Evolutionary conservation across 2,797 vertebrate species (phyloP), one percentile per base, ranked within the genome.

Genomic region (Glossophaga mutica): DNA sequence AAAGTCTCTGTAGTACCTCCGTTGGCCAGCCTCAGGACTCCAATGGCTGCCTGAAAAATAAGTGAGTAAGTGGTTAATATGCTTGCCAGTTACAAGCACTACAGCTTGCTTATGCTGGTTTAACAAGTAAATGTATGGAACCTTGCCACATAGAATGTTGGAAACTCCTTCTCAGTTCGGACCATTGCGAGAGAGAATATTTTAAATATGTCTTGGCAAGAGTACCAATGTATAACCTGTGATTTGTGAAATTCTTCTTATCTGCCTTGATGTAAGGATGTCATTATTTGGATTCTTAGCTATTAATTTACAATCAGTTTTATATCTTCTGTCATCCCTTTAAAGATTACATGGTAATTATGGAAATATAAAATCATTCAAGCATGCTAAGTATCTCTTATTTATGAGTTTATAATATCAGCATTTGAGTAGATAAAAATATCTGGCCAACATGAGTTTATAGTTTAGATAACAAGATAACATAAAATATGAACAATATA

Each of bases 1-100:
- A 94, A 94, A 82, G n/a, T 79, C 52, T 82, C 79, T 78, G 34
- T 5, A 79, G 89, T 89, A 34, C 29, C 50, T 97, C 48, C 83
- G 50, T 83, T 85, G 79, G 52, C n/a, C 15, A 52, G 52, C 21
- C 84, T 87, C 42, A 44, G n/a, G 50, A 87, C 42, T 67, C 37
- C 37, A 3, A 2, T 0, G 46, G 10, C 81, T 85, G 44, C n/a
- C 62, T 68, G 46, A 71, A 81, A 91, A 73, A 82, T 87, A 87
- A 84, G 57, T 32, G 91, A 87, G 71, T 26, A 65, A 67, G 65
- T 79, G 84, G 52, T 24, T 46, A 57, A 70, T 34, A n/a, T 44
- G 52, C 37, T 22, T 73, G 55, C 48, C 42, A 71, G 22, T 78
- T 59, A 26, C 29, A 68, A 50, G 85, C 15, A 67, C n/a, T 62